Percentiles rank a stretch among this genome's conserved stretches.
These are phyloP conservation scores for Tangara arthus DNA, from an alignment of 2,797 vertebrate genomes.

Conservation along the genomic window DNA sequence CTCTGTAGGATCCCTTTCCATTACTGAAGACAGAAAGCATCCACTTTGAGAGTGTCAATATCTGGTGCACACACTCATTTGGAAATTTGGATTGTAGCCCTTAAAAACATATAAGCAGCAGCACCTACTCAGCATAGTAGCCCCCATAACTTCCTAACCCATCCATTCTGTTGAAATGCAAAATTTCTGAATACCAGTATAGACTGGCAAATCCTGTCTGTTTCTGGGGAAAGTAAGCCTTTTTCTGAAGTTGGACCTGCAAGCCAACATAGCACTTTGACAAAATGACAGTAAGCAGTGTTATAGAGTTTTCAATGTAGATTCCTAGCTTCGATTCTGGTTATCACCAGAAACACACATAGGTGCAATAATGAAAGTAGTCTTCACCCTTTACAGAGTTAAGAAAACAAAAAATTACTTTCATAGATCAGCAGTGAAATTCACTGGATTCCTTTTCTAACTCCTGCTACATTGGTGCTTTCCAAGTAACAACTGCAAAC, in stretches of 20 bases:
- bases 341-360: not conserved
- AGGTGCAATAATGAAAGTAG: not conserved
- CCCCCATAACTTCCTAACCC: not conserved
- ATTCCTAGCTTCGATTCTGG: not conserved
- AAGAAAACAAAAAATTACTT: not conserved
- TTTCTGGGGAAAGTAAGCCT: not conserved
- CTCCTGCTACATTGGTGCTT: not conserved
- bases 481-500: not conserved
- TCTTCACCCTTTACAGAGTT: not conserved
- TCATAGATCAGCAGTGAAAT: not conserved
- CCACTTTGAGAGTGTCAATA: not conserved
- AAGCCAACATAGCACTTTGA: not conserved
- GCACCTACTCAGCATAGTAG: not conserved
- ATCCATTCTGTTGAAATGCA: not conserved
- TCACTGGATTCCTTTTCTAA: not conserved
- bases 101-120: not conserved
- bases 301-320: not conserved
- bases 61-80: not conserved
- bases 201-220: not conserved
- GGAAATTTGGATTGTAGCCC: not conserved
- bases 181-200: not conserved
- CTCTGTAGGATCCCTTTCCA: not conserved
- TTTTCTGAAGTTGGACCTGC: not conserved
- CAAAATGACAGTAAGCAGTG: not conserved
- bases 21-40: not conserved